Percentiles rank a stretch among this genome's conserved stretches.
Evolutionary conservation across 2,797 vertebrate species (phyloP).

Genomic region (Micrastur ruficollis): DNA sequence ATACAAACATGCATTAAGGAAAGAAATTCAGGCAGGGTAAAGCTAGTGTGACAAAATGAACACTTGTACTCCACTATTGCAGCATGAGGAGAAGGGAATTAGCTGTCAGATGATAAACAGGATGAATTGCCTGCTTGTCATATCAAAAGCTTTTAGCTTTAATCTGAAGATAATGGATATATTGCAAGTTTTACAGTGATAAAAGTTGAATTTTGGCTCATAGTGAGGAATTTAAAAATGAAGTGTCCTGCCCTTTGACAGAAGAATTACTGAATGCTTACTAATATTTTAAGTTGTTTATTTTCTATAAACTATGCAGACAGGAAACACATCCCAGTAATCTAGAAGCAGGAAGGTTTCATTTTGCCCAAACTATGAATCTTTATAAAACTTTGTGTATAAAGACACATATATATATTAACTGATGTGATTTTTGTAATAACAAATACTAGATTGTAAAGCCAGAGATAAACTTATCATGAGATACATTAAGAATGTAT

Average conservation of each 20-base stretch:
- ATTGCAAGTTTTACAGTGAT: conserved; percentile 23
- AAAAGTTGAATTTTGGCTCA: conserved; percentile 15
- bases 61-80: conserved; percentile 37
- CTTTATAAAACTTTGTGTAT: background rate
- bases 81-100: conserved; percentile 45
- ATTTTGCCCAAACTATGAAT: background rate
- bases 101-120: conserved; percentile 63
- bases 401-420: background rate
- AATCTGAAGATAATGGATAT: conserved; percentile 61
- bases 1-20: conserved; percentile 30
- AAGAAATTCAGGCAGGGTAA: conserved; percentile 30
- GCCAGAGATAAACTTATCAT: background rate
- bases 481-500: background rate
- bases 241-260: background rate
- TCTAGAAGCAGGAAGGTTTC: background rate
- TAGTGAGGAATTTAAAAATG: background rate
- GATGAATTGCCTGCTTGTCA: conserved; percentile 61
- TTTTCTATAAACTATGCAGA: background rate
- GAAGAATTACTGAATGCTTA: background rate
- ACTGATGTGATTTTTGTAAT: background rate
- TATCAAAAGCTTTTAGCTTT: conserved; percentile 69
- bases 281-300: background rate
- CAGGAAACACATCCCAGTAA: background rate
- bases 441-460: background rate
- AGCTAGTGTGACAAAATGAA: conserved; percentile 57